phyloP scores from a whole-genome alignment of 2,797 vertebrate genomes.

The Gadopsis bispinosus region DNA sequence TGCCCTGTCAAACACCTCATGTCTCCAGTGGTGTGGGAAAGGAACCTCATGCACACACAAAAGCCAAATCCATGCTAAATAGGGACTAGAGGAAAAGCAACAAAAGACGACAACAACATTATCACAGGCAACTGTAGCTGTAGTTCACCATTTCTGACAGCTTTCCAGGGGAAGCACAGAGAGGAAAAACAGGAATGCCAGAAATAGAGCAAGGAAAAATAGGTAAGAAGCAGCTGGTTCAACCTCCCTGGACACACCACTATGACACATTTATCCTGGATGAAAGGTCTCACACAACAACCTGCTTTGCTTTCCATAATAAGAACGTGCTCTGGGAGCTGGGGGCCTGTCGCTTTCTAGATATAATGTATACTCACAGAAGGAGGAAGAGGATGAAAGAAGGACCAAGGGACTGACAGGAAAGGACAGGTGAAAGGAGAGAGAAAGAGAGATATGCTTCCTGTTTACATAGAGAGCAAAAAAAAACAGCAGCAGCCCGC shows the following conservation, averaged over 20 bases:
- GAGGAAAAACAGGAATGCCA: conserved; percentile 76
- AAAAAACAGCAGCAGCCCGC: conserved; percentile 63
- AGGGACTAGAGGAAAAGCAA: conserved; percentile 61
- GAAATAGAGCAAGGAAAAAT: conserved; percentile 73
- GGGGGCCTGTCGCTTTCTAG: conserved; percentile 43
- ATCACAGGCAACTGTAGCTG: conserved; percentile 42
- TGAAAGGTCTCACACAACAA: conserved; percentile 31
- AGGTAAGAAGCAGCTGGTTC: conserved; percentile 60
- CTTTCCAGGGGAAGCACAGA: conserved; percentile 69
- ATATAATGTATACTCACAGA: conserved; percentile 43
- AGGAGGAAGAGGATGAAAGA: conserved; percentile 36
- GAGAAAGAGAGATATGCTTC: conserved; percentile 69
- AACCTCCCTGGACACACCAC: conserved; percentile 36
- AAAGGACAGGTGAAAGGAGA: conserved; percentile 58
- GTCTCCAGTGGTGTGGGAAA: conserved; percentile 58
- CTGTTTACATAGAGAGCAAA: conserved; percentile 78
- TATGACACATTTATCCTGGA: conserved; percentile 51
- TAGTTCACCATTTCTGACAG: conserved; percentile 67
- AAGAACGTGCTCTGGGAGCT: conserved; percentile 36
- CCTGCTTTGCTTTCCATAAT: conserved; percentile 52
- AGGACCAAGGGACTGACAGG: conserved; percentile 42
- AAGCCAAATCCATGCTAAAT: conserved; percentile 53
- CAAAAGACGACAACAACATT: conserved; percentile 68
- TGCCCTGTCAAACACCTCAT: conserved; percentile 41
- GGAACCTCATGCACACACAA: conserved; percentile 45